phyloP scores from a whole-genome alignment of 2,797 vertebrate species.

The Micromesistius poutassou region DNA sequence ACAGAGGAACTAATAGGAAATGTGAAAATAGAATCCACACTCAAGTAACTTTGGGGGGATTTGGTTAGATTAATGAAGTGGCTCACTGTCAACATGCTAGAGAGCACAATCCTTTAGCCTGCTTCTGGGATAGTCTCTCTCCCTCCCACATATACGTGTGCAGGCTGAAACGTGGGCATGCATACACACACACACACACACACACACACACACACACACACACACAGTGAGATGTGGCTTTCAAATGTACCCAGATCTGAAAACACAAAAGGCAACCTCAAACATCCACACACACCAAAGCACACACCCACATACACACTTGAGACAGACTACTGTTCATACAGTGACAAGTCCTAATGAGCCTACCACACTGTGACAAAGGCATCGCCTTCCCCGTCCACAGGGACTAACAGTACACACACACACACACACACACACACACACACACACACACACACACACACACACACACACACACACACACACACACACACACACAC shows the following conservation, averaged over 20 bases:
- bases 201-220: not conserved
- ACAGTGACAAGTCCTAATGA: constrained; percentile 58
- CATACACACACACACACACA: not conserved
- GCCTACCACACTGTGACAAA: constrained; percentile 52
- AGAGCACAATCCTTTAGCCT: constrained; percentile 70
- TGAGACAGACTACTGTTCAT: constrained; percentile 12
- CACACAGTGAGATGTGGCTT: no score
- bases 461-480: no score
- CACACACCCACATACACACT: constrained; percentile 11
- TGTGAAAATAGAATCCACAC: constrained; percentile 79
- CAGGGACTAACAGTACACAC: constrained; percentile 28
- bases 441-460: no score
- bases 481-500: no score
- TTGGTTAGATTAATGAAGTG: constrained; percentile 79
- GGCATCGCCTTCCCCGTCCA: constrained; percentile 42
- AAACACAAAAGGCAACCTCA: no score
- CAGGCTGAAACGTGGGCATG: no score
- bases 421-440: no score
- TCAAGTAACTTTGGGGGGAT: constrained; percentile 76
- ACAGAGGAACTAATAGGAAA: constrained; percentile 77
- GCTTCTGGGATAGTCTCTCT: constrained; percentile 15
- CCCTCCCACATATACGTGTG: no score
- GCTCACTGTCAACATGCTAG: constrained; percentile 72
- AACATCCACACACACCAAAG: not conserved
- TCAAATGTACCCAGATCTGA: no score